A percentile compares a stretch with the other conserved stretches of the same genome.
Conservation (phyloP, 2,113 vertebrate genomes). For the Anhinga rufa region DNA sequence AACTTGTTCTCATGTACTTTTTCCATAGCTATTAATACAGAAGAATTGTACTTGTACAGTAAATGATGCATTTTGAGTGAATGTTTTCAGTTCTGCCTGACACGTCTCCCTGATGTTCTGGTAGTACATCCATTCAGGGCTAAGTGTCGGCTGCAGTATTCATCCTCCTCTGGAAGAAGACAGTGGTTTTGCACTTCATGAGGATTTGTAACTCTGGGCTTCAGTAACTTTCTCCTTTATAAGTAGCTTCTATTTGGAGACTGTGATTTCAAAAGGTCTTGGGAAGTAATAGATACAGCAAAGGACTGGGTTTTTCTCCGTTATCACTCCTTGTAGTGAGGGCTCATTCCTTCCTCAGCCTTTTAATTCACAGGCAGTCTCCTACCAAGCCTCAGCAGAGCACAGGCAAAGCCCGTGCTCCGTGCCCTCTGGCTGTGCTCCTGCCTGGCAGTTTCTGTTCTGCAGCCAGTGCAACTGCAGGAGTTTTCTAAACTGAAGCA, state of each 20-base stretch:
- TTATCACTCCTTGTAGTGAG: background rate
- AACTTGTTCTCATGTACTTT: background rate
- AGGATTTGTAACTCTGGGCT: background rate
- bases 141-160: background rate
- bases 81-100: background rate
- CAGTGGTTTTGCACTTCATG: background rate
- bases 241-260: background rate
- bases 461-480: rapidly evolving
- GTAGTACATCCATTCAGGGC: background rate
- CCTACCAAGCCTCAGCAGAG: background rate
- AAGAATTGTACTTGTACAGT: background rate
- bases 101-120: rapidly evolving
- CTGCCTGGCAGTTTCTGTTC: background rate
- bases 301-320: background rate
- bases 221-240: background rate
- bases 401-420: background rate
- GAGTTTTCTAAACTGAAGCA: background rate
- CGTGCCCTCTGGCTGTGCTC: background rate
- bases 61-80: background rate
- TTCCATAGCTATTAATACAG: background rate
- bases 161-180: background rate
- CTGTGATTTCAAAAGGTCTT: background rate
- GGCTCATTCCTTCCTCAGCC: background rate
- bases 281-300: background rate
- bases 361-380: background rate